Evolutionary conservation across 2,888 invertebrate genomes (phyloP).

Genomic region (Pristionchus japonicus): DNA sequence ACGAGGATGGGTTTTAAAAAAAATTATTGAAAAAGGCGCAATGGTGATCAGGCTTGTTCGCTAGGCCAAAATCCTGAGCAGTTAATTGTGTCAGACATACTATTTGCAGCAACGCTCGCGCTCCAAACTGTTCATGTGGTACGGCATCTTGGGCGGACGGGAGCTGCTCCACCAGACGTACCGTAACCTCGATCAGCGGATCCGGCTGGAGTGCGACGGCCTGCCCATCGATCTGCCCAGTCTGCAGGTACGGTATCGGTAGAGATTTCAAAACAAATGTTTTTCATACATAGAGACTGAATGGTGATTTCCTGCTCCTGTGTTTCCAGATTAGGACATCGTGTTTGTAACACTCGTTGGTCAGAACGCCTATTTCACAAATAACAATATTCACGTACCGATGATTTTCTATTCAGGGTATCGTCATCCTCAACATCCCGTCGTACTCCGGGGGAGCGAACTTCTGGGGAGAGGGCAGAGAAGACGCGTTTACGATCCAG

Average conservation of each 20-base stretch:
- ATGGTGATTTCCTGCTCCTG: too few species aligned
- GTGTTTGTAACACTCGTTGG: too few species aligned
- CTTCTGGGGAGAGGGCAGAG: constrained; percentile 86
- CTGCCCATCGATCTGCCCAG: constrained; percentile 94
- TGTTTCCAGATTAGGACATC: too few species aligned
- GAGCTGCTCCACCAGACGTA: constrained; percentile 86
- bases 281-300: too few species aligned
- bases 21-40: too few species aligned
- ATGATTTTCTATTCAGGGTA: constrained; percentile 82
- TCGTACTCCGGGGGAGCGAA: constrained; percentile 99
- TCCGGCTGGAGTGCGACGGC: constrained; percentile 95
- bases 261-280: too few species aligned
- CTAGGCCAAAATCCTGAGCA: not conserved
- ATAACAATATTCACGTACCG: not conserved
- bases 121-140: constrained; percentile 96
- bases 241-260: constrained; percentile 82
- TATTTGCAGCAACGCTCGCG: constrained; percentile 79
- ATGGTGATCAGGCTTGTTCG: not conserved
- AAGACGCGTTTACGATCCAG: constrained; percentile 86
- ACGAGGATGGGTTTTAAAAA: too few species aligned
- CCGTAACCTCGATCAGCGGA: constrained; percentile 94
- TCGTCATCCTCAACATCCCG: constrained; percentile 95
- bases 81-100: too few species aligned
- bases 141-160: constrained; percentile 80
- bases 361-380: too few species aligned